Percentiles rank a stretch among this genome's conserved stretches.
Evolutionary conservation across 2,797 vertebrate genomes (phyloP).

Genomic region (Pachyuromys duprasi): DNA sequence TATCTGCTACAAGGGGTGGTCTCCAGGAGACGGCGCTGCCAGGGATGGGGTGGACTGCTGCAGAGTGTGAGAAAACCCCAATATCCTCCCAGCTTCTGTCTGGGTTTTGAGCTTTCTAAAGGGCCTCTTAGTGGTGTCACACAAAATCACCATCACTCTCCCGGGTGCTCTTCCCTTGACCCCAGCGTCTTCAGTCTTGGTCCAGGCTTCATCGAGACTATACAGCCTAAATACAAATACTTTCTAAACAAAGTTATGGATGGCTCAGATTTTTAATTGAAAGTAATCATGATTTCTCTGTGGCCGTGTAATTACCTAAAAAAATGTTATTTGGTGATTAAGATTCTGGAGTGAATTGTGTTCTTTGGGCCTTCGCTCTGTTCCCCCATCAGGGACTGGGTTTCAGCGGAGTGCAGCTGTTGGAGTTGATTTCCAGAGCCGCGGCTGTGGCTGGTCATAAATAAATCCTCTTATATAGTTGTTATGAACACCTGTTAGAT

Average conservation of each 20-base stretch:
- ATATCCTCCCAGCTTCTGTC: neutral
- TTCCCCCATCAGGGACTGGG: constrained; percentile 90
- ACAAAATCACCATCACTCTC: neutral
- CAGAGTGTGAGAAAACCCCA: neutral
- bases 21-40: neutral
- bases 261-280: constrained; percentile 84
- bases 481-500: constrained; percentile 99
- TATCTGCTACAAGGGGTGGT: neutral
- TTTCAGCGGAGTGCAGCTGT: constrained; percentile 91
- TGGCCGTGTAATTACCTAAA: constrained; percentile 87
- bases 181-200: neutral
- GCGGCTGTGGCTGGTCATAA: constrained; percentile 97
- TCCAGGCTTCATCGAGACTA: neutral
- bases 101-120: neutral
- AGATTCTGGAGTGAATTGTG: constrained; percentile 93
- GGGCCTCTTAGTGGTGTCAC: too few species aligned
- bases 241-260: constrained; percentile 83
- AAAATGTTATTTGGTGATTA: constrained; percentile 93
- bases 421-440: constrained; percentile 92
- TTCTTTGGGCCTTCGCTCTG: constrained; percentile 88
- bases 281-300: constrained; percentile 87
- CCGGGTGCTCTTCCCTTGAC: neutral
- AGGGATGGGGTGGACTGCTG: too few species aligned
- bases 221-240: constrained; percentile 43
- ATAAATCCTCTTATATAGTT: constrained; percentile 97